Base-by-base conservation (phyloP, 2,888 invertebrate genomes). In the Dioctria linearis region DNA sequence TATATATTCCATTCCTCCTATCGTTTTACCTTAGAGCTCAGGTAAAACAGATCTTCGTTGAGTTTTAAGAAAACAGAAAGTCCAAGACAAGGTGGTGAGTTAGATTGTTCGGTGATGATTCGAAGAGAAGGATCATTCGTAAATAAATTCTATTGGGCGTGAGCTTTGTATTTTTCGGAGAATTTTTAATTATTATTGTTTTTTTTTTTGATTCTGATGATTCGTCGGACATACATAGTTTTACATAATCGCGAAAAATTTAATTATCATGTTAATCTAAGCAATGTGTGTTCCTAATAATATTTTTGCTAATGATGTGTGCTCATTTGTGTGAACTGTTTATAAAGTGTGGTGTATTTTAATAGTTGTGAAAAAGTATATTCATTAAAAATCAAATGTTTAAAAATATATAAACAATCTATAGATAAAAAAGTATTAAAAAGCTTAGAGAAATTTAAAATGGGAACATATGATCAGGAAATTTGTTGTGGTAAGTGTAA, bases 41-140 rank as follows among this genome's bases (percentile, higher is more conserved):
- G 69, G 69, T 69, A 51, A 69, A 51, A 69, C 69, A 69, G 69
- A 69, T 69, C 69, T 69, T 69, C 49, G 49, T 69, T 69, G 69
- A 69, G 51, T 69, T 51, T 65, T 51, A 51, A 9, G 39, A n/a
- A 39, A 69, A 69, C 69, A 69, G 49, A 69, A 69, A 51, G 49
- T 69, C 51, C 43, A 37, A 69, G 69, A 49, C 69, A 39, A 54
- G 69, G 54, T 54, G 54, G 4, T 54, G n/a, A 69, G 51, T n/a
- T 51, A 69, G 11, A 54, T 51, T 51, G 69, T 51, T 69, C 43
- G 49, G 69, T 54, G 54, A 51, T 69, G 25, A 42, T 65, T 69
- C 51, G 49, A 25, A 25, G 25, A 25, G 25, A 25, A 25, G 69
- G 49, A 43, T 42, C 46, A 13, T 67, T 67, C 13, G 25, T 67